Percentiles rank a stretch among this genome's conserved stretches.
Conservation (phyloP, 2,888 invertebrate species). For the Oscheius sp. region DNA sequence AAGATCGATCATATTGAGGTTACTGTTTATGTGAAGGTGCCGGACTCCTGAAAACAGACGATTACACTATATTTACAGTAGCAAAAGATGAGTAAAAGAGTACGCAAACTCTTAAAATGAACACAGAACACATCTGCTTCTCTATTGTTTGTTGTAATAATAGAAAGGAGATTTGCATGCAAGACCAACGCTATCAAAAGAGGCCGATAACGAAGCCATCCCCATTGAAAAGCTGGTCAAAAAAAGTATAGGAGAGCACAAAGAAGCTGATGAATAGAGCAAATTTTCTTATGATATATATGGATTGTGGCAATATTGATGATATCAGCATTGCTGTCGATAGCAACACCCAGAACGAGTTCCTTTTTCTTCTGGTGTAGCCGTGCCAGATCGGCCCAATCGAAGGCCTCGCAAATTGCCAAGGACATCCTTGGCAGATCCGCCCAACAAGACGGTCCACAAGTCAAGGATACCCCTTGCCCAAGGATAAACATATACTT, state of each 20-base stretch:
- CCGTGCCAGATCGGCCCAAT: conserved; percentile 29
- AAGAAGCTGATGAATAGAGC: not conserved
- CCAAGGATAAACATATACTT: conserved; percentile 22
- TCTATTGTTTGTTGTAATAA: conserved; percentile 9
- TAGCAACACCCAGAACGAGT: conserved; percentile 30
- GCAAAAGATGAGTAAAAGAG: not conserved
- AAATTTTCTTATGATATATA: not conserved
- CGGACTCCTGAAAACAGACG: conserved; percentile 4
- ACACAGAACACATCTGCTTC: too few species aligned
- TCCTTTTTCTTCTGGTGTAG: not conserved
- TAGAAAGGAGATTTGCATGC: conserved; percentile 19
- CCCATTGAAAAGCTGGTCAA: not conserved
- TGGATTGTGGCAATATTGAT: conserved; percentile 24
- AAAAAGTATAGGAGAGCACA: conserved; percentile 1
- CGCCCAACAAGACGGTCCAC: conserved; percentile 29
- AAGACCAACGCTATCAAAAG: not conserved
- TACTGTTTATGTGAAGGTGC: not conserved
- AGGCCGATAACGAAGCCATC: conserved; percentile 5
- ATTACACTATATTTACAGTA: not conserved
- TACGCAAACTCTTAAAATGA: not conserved
- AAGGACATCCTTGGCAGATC: conserved; percentile 36
- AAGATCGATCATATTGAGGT: conserved; percentile 19
- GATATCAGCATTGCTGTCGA: conserved; percentile 27
- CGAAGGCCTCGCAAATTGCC: conserved; percentile 36
- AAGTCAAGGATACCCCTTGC: conserved; percentile 24